Conservation (phyloP, 2,888 invertebrate genomes). For the Cephus spinipes region DNA sequence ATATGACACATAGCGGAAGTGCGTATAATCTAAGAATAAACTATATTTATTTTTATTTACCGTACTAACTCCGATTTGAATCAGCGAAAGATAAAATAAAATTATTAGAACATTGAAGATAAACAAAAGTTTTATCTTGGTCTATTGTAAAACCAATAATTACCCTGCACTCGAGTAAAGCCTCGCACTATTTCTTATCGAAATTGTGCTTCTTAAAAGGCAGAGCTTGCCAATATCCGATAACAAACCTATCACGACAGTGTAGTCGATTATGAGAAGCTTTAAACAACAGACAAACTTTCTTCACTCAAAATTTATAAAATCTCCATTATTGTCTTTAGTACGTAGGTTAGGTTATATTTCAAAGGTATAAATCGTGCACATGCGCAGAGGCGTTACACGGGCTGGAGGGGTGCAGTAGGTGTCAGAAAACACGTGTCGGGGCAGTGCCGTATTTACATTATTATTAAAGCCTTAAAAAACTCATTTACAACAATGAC, state of each 20-base stretch:
- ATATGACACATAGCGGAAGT: neutral
- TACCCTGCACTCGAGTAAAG: neutral
- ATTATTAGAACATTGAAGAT: neutral
- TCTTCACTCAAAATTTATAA: neutral
- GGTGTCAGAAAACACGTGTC: conserved; percentile 31
- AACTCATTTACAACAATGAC: conserved; percentile 38
- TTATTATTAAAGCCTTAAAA: neutral
- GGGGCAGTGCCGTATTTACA: neutral
- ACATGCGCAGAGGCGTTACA: neutral
- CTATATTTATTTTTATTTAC: too few relatives aligned
- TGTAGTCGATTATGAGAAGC: neutral
- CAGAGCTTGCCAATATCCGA: neutral
- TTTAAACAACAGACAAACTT: neutral
- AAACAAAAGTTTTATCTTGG: neutral
- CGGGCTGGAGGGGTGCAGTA: neutral
- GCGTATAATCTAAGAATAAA: neutral
- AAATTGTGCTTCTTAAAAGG: neutral
- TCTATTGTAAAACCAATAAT: neutral
- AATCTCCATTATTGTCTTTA: neutral
- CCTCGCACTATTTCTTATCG: neutral
- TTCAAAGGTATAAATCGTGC: neutral
- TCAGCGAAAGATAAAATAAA: neutral
- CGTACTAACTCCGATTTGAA: neutral
- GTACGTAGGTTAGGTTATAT: neutral
- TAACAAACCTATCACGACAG: neutral